Evolutionary conservation across 2,113 vertebrate genomes (phyloP), one percentile per base, ranked within the genome.

Genomic region (Protomyctophum bolini): DNA sequence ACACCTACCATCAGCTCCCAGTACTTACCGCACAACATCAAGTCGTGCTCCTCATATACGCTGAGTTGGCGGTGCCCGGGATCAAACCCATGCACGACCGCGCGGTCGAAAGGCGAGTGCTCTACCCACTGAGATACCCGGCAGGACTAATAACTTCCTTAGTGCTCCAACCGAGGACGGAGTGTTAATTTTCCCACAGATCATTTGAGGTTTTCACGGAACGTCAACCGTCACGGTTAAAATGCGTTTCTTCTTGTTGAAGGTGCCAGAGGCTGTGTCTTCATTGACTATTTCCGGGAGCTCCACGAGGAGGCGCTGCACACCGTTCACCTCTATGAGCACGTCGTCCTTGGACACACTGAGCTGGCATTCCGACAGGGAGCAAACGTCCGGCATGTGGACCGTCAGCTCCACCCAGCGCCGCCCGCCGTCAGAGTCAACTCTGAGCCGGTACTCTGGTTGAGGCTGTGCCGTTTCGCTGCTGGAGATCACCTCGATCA

Each of bases 271-370:
- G 0, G 92, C 90, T 0, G 70, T 89, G 73, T 95, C 94, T 80
- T 95, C 93, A 28, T 93, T 89, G 45, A 95, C 91, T 47, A 64
- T 0, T 67, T 89, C 72, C 6, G 96, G 95, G 52, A 97, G 90
- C 48, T 91, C 75, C 58, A 96, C 67, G 8, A 94, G 91, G 57
- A 97, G 88, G 76, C 74, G 83, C 88, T 97, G 96, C 70, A 94
- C 87, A 68, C 91, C 92, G 63, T 93, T 90, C 64, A 94, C 95
- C 58, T 95, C 92, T 7, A 95, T 69, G 67, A 96, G 14, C 54
- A 96, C 28, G 6, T 97, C 94, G 71, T 96, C 94, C 96, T 96
- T 84, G 58, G 95, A 96, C 76, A 96, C 85, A 61, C 85, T 93
- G 75, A 97, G 93, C 7, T 95, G 93, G 77, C 96, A 96, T 58